Base-by-base conservation (phyloP, 1,140 invertebrate genomes). In the Latrodectus geometricus region DNA sequence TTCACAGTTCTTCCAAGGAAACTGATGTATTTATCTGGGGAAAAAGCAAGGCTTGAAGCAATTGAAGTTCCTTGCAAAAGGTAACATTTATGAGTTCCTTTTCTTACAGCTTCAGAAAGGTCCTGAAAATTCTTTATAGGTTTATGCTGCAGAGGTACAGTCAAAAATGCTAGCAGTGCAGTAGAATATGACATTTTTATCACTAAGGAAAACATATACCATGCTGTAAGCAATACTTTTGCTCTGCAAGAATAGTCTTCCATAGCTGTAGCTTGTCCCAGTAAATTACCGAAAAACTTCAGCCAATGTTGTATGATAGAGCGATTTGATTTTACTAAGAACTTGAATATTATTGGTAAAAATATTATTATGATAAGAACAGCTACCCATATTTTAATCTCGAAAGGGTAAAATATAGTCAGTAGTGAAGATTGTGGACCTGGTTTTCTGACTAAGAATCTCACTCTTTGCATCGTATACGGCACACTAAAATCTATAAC, bases 121-220 rank as follows among this genome's bases (percentile, higher is more conserved):
- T 81, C 79, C 15, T 23, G 8, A 14, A 81, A 72, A 15, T 72
- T 81, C 54, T 15, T 54, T 9, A 81, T 8, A 9, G 49, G 50
- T 0, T 48, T n/a, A 52, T 56, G 14, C 5, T 35, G 12, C 0
- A 81, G 23, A 35, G 79, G 79, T 15, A 72, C 12, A 11, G 49
- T 81, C 21, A 81, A 9, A 17, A 81, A 81, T 23, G 79, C 70
- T 9, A 72, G 69, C 65, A 81, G 50, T 20, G 35, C 21, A 9
- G 66, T 17, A 35, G 66, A 52, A 72, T 72, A 81, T 9, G 48
- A 14, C 3, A 23, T 9, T 15, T 66, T 23, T 8, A 81, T 21
- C 12, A 81, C 20, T 11, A 72, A 11, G 2, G 49, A 35, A 17
- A 72, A 70, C 9, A 81, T 7, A 15, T n/a, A 3, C 66, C 79